These are phyloP conservation scores for Eutolmus rufibarbis DNA, from an alignment of 2,888 invertebrate genomes.

Conservation along the genomic window DNA sequence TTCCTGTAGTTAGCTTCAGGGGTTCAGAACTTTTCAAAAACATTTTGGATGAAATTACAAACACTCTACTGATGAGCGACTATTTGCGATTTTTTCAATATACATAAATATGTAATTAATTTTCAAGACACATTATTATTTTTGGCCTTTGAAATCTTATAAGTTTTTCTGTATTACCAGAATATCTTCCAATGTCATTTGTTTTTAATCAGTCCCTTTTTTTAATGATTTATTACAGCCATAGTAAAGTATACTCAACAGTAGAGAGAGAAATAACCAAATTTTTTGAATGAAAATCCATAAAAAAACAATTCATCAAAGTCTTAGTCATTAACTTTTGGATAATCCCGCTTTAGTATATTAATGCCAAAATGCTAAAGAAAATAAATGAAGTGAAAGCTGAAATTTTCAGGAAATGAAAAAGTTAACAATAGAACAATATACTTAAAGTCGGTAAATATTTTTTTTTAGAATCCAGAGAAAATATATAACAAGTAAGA, in stretches of 20 bases:
- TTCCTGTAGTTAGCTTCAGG: neutral
- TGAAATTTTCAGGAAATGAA: constrained; percentile 10
- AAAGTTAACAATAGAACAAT: constrained; percentile 37
- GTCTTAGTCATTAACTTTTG: neutral
- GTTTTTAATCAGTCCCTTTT: neutral
- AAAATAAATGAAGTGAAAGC: neutral
- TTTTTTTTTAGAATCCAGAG: neutral
- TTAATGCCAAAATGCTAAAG: neutral
- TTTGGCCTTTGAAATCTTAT: too few relatives aligned
- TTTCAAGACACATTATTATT: too few relatives aligned
- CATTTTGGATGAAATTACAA: neutral
- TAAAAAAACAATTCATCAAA: neutral
- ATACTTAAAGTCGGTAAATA: neutral
- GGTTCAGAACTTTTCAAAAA: neutral
- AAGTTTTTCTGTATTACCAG: too few relatives aligned
- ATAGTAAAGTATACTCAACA: neutral
- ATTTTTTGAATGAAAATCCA: neutral
- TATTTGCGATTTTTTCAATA: neutral
- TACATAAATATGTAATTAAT: neutral
- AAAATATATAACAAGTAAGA: neutral
- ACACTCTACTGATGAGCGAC: neutral
- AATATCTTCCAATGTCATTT: too few relatives aligned
- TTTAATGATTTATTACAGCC: too few relatives aligned
- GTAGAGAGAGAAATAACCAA: neutral
- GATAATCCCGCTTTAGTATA: neutral